Percentiles rank a stretch among this genome's conserved stretches.
These are phyloP conservation scores for Uropsilus gracilis DNA, from an alignment of 2,113 vertebrate genomes.

Conservation along the genomic window DNA sequence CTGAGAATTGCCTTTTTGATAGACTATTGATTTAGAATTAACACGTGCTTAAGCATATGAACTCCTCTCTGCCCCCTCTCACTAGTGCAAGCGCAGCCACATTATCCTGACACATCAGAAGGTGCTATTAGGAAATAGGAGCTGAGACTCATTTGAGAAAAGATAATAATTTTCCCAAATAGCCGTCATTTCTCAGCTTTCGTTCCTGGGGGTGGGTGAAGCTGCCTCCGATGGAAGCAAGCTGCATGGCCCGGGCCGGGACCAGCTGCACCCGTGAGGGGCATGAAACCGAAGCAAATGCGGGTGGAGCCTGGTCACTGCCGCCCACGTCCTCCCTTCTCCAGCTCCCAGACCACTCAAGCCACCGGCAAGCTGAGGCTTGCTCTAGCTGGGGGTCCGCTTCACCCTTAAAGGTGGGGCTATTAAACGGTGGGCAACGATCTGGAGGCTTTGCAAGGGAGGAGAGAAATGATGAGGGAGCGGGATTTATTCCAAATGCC, in stretches of 20 bases:
- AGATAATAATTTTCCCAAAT: neutral
- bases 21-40: neutral
- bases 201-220: neutral
- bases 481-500: neutral
- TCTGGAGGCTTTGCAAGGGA: neutral
- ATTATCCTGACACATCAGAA: neutral
- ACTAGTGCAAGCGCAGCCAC: neutral
- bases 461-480: neutral
- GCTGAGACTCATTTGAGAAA: neutral
- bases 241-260: accelerated
- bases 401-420: neutral
- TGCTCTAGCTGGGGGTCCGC: neutral
- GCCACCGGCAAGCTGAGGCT: neutral
- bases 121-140: neutral
- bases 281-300: accelerated
- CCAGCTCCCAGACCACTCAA: accelerated
- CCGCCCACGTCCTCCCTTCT: neutral
- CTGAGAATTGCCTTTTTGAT: neutral
- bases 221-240: neutral
- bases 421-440: too few relatives aligned
- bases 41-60: neutral
- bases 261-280: accelerated
- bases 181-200: neutral
- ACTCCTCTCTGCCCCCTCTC: neutral
- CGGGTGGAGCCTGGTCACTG: accelerated